phyloP scores from a whole-genome alignment of 2,888 invertebrate genomes.

The Heliconius ismenius region DNA sequence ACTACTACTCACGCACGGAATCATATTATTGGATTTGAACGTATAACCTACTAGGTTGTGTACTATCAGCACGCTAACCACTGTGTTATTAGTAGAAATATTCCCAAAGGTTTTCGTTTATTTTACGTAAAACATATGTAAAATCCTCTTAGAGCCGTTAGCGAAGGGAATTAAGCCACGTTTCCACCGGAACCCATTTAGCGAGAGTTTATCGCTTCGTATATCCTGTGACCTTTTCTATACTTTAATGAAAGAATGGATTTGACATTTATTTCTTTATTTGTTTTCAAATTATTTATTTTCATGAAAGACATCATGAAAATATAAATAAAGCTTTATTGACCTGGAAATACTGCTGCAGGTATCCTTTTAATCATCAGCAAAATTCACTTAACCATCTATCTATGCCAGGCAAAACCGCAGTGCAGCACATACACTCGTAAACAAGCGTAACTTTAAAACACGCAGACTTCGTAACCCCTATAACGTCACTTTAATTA shows the following conservation, averaged over 20 bases:
- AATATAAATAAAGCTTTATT: no score
- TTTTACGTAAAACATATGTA: not conserved
- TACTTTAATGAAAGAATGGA: not conserved
- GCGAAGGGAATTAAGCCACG: slow-evolving; percentile 21
- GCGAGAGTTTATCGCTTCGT: slow-evolving; percentile 26
- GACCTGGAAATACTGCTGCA: no score
- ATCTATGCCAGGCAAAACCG: not conserved
- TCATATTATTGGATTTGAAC: not conserved
- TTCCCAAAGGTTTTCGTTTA: not conserved
- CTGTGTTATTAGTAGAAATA: not conserved
- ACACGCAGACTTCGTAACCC: not conserved
- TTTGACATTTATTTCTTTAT: not conserved
- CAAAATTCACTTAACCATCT: not conserved
- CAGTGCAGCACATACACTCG: not conserved
- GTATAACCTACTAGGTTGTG: not conserved
- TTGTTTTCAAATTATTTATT: not conserved
- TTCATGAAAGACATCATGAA: no score
- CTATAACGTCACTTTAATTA: slow-evolving; percentile 18
- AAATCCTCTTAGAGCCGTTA: slow-evolving; percentile 1
- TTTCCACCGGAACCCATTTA: slow-evolving; percentile 20
- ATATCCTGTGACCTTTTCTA: slow-evolving; percentile 23
- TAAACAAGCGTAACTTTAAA: slow-evolving; percentile 4
- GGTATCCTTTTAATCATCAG: not conserved
- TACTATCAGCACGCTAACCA: not conserved
- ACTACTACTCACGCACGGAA: no score